These are phyloP conservation scores for Phylloscopus collybita DNA, from an alignment of 2,797 vertebrate genomes.

Conservation along the genomic window DNA sequence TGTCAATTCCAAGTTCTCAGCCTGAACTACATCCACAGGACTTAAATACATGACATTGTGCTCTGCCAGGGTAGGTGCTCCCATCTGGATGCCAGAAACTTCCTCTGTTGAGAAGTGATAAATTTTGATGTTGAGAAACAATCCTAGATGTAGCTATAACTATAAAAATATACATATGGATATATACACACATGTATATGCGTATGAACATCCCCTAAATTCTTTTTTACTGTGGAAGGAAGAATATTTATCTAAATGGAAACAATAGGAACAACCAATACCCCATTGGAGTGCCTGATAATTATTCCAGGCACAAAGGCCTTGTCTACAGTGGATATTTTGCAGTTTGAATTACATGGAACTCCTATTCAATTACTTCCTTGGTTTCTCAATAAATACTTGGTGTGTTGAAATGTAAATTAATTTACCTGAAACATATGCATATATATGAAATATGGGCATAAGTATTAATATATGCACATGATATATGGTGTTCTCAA, in stretches of 20 bases:
- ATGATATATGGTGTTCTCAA: background rate
- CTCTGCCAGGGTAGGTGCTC: background rate
- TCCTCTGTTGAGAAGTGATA: background rate
- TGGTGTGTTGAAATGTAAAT: background rate
- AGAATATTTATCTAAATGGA: background rate
- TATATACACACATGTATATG: rapidly evolving
- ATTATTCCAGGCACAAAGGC: background rate
- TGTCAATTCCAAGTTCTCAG: background rate
- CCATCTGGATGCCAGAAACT: background rate
- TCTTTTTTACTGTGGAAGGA: background rate
- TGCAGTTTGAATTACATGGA: background rate
- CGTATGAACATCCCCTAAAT: rapidly evolving
- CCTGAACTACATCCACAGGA: background rate
- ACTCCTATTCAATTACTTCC: background rate
- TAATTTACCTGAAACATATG: background rate
- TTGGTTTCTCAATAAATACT: background rate
- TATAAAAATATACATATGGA: background rate
- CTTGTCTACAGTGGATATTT: background rate
- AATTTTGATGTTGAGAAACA: background rate
- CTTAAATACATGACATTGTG: background rate
- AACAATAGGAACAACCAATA: background rate
- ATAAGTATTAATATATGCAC: background rate
- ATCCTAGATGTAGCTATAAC: background rate
- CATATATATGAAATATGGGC: background rate
- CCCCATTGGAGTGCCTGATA: background rate